Conservation (phyloP, 1,140 invertebrate species). For the Phenacoccus solenopsis region DNA sequence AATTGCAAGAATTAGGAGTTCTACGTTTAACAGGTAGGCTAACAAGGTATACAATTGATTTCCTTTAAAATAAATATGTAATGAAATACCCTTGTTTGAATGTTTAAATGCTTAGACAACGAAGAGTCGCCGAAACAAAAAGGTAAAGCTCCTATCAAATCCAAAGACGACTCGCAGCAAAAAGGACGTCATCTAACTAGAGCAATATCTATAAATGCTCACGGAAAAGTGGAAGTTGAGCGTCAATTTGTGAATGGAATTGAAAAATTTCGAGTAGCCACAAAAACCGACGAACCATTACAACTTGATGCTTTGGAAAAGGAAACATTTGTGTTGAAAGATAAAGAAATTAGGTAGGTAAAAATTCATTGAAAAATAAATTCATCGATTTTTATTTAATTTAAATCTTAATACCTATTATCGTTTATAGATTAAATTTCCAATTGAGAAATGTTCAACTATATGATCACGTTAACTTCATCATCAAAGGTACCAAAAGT, state of each 20-base stretch:
- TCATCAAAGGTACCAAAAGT: constrained; percentile 8
- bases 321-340: not conserved
- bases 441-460: constrained; percentile 7
- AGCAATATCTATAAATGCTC: not conserved
- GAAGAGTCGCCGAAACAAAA: not conserved
- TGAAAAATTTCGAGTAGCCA: not conserved
- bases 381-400: not conserved
- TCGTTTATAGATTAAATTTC: not conserved
- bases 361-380: not conserved
- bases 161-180: not conserved
- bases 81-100: not conserved
- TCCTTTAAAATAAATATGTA: not conserved
- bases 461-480: not conserved
- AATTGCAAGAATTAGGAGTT: not conserved
- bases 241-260: not conserved
- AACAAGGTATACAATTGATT: not conserved
- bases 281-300: not conserved
- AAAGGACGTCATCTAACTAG: not conserved
- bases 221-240: constrained; percentile 4
- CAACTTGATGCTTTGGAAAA: not conserved
- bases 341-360: not conserved
- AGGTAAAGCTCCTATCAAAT: not conserved
- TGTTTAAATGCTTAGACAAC: not conserved
- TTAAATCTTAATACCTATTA: not conserved
- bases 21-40: not conserved